Evolutionary conservation across 2,888 invertebrate species (phyloP), one percentile per base, ranked within the genome.

Genomic region (Anaspis maculata): DNA sequence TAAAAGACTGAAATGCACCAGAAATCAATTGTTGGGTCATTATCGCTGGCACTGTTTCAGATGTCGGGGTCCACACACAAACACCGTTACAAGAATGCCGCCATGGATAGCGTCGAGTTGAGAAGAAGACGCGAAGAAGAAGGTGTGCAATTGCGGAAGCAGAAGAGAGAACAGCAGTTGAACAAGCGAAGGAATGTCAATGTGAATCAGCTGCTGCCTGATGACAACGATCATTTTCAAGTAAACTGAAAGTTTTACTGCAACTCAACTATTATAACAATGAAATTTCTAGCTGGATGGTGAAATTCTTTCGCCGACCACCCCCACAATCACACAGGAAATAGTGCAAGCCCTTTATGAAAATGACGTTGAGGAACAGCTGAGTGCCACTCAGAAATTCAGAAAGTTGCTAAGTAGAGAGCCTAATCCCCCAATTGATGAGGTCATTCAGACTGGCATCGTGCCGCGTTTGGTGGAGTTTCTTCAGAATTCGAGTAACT

Each of bases 351-450:
- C 83, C 44, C 69, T 96, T 13, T 84, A 85, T 60, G 83, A 85
- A 56, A 70, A 73, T 25, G 74, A 80, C 59, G 75, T 81, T 35
- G 79, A 83, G 48, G 80, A 84, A 51, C 91, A 92, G 63, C 73
- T 94, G 42, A 69, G 73, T 54, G 90, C 92, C 3, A 91, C 91
- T 39, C 92, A 94, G 62, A 89, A 86, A 61, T 92, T 95, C 68
- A 75, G 96, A 37, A 95, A 94, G 69, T 72, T 96, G 30, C 69
- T 96, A 32, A 94, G 94, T 47, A 77, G 85, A 62, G 95, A 96
- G 67, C 94, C 95, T 3, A 91, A 94, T 72, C 96, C 96, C 32
- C 96, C 95, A 2, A 96, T 96, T 50, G 91, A 95, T 66, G 92
- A 92, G 73, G 95, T 96, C 25, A 92, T 96, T 59, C 75, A 82